Conservation (phyloP, 2,113 vertebrate genomes). For the Oophaga pumilio region DNA sequence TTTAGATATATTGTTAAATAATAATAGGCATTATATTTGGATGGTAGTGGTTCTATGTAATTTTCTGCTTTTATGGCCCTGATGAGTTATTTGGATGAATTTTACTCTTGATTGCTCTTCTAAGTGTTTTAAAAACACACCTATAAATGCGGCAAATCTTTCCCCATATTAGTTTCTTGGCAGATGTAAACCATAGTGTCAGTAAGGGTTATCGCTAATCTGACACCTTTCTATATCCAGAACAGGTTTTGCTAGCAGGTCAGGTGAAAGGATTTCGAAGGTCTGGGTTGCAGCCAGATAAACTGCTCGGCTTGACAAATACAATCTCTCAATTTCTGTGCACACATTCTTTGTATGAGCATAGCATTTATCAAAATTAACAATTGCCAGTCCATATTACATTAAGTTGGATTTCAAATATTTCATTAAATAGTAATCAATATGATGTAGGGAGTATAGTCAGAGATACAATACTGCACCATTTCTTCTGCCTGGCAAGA, state of each 20-base stretch:
- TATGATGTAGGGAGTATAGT: neutral
- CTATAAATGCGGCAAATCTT: neutral
- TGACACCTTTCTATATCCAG: conserved; percentile 33
- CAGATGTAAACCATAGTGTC: neutral
- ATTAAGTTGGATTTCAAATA: neutral
- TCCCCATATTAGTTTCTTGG: neutral
- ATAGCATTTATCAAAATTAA: neutral
- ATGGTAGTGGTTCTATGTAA: neutral
- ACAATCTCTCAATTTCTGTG: neutral
- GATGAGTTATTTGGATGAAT: too few species aligned
- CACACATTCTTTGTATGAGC: neutral
- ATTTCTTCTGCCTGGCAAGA: neutral
- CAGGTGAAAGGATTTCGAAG: conserved; percentile 38
- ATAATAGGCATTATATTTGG: too few species aligned
- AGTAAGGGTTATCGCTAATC: conserved; percentile 31
- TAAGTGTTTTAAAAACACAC: neutral
- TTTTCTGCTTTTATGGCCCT: too few species aligned
- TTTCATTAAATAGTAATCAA: neutral
- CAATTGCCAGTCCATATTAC: neutral
- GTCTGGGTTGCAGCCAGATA: conserved; percentile 24
- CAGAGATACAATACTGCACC: neutral
- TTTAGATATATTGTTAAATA: too few species aligned
- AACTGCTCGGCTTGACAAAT: neutral
- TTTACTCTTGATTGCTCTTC: too few species aligned
- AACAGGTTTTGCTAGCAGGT: conserved; percentile 40